Conservation (phyloP, 2,888 invertebrate species). For the Lamproptera curius region DNA sequence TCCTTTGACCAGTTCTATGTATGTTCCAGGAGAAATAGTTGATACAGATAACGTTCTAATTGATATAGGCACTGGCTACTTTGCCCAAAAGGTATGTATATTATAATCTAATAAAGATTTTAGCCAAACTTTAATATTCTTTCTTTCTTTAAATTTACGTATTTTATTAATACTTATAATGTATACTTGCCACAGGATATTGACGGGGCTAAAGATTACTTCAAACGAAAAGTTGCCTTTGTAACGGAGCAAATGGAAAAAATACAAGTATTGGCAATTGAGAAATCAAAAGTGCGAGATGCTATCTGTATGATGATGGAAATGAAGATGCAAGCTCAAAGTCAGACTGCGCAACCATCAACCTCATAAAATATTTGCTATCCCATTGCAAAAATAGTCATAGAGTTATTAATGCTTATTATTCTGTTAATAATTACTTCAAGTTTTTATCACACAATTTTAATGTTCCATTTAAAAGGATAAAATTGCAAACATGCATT, state of each 20-base stretch:
- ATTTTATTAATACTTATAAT: too few species aligned
- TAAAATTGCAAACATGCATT: too few species aligned
- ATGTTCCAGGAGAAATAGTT: constrained; percentile 93
- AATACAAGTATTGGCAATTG: constrained; percentile 88
- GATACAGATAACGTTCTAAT: constrained; percentile 93
- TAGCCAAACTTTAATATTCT: too few species aligned
- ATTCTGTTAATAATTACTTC: too few species aligned
- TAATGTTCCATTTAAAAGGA: too few species aligned
- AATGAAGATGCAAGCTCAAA: constrained; percentile 81
- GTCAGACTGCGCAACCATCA: constrained; percentile 56
- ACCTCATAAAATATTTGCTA: constrained; percentile 65
- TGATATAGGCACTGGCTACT: constrained; percentile 98
- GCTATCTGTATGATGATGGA: constrained; percentile 88
- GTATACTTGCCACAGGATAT: constrained; percentile 81
- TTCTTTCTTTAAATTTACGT: too few species aligned
- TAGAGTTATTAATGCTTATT: too few species aligned
- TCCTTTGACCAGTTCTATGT: constrained; percentile 98
- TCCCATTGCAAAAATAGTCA: too few species aligned
- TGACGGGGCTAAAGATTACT: constrained; percentile 92
- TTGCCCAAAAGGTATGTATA: constrained; percentile 92
- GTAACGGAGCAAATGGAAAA: constrained; percentile 97
- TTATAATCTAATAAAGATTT: too few species aligned
- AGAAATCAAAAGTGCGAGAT: constrained; percentile 90
- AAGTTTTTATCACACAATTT: too few species aligned
- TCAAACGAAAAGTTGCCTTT: constrained; percentile 93